Evolutionary conservation across 2,797 vertebrate species (phyloP).

Genomic region (Eurystomus glaucurus): DNA sequence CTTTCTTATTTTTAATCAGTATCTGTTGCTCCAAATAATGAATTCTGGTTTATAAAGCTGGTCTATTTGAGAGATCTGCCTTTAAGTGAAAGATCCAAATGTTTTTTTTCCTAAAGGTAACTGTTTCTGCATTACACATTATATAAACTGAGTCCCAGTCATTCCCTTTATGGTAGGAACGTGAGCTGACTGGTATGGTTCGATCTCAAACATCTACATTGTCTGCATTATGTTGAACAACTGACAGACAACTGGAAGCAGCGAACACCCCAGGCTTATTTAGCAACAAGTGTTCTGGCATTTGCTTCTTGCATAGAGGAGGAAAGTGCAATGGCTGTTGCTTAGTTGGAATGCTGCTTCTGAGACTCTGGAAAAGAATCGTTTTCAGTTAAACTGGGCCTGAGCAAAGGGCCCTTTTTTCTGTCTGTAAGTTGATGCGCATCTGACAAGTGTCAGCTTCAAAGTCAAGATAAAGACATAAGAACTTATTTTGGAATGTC

Average conservation of each 20-base stretch:
- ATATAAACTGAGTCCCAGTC: neutral
- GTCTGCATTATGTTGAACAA: neutral
- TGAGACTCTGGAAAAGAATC: neutral
- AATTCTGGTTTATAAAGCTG: neutral
- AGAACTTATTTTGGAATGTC: neutral
- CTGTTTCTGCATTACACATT: neutral
- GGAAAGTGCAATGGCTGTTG: neutral
- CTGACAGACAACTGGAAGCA: neutral
- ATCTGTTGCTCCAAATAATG: neutral
- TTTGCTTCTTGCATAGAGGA: neutral
- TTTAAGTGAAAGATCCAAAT: neutral
- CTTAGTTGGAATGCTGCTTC: neutral
- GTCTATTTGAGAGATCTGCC: neutral
- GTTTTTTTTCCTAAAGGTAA: neutral
- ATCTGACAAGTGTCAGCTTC: constrained; percentile 4
- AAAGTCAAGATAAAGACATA: constrained; percentile 9
- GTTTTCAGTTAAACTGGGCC: neutral
- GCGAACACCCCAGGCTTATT: neutral
- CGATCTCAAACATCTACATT: neutral
- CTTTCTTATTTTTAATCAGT: neutral
- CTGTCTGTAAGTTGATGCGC: neutral
- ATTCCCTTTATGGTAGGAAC: accelerated
- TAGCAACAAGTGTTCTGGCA: neutral
- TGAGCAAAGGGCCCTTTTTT: neutral
- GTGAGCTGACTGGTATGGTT: neutral